Base-by-base conservation (phyloP, 2,888 invertebrate species). In the Apantesis nais region DNA sequence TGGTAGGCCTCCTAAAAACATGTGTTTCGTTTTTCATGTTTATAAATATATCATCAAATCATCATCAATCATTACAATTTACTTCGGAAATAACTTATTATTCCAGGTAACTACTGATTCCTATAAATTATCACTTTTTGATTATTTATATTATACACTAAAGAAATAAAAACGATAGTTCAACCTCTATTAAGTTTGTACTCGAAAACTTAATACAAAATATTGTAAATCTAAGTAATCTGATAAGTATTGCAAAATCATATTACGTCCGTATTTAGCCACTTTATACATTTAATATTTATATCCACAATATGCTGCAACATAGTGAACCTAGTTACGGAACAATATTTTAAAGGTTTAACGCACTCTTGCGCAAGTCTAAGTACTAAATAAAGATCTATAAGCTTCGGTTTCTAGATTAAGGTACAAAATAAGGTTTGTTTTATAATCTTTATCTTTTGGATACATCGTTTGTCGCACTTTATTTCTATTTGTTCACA, bases 261-360 rank as follows among this genome's bases (percentile, higher is more conserved):
- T 44, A 70, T 66, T 62, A 60, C 39, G 66, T 66, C 72, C 67
- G 66, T 73, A 78, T 80, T 76, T 70, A 74, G 74, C 63, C 2
- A 67, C 31, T 76, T 76, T 76, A 74, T 74, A 67, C 69, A 74
- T 62, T 67, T 69, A 67, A 79, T 77, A 77, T 75, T 74, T 74
- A 81, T 75, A 74, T 73, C 62, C 73, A 70, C 79, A 81, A 78
- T 81, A 77, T 72, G 72, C 74, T 67, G 44, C 44, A 52, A 65
- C 62, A 75, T 68, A 71, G 52, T 66, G 71, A 77, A 77, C 79
- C 80, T 71, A 79, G 81, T 75, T 81, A 63, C 70, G 73, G 62
- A 71, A 72, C 74, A 68, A 81, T 81, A 82, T 78, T 75, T 81
- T 76, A 76, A 79, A 70, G 78, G 78, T 77, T 81, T 76, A 78